Percentiles rank a stretch among this genome's conserved stretches.
Evolutionary conservation across 1,140 invertebrate species (phyloP).

Genomic region (Neodiprion pinetum): DNA sequence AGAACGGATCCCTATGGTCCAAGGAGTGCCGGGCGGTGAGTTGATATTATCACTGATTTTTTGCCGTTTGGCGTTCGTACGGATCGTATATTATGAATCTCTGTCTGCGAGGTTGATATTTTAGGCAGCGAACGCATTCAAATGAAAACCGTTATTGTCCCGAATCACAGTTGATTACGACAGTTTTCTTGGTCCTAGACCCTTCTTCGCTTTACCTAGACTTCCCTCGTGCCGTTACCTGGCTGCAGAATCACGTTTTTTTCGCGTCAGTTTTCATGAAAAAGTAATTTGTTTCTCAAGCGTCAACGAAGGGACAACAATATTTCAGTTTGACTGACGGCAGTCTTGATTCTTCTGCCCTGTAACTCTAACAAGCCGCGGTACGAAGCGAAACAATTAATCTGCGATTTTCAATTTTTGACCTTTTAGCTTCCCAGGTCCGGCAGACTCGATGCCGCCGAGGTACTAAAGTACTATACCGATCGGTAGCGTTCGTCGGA

Average conservation of each 20-base stretch:
- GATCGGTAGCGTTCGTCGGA: slow-evolving; percentile 40
- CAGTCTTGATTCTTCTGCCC: slow-evolving; percentile 60
- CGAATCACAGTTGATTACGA: too few species aligned
- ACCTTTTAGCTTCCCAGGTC: slow-evolving; percentile 65
- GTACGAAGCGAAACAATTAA: slow-evolving; percentile 44
- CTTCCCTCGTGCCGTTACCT: not conserved
- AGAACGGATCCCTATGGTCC: slow-evolving; percentile 58
- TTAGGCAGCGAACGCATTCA: too few species aligned
- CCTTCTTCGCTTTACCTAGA: not conserved
- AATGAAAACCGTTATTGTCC: too few species aligned
- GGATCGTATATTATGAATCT: too few species aligned
- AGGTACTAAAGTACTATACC: slow-evolving; percentile 57
- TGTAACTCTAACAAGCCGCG: not conserved
- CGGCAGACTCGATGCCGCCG: slow-evolving; percentile 62
- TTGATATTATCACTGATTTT: slow-evolving; percentile 19
- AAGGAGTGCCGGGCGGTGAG: slow-evolving; percentile 57
- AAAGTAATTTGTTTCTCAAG: too few species aligned
- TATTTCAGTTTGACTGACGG: slow-evolving; percentile 1
- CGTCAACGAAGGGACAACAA: not conserved
- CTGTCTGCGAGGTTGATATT: too few species aligned
- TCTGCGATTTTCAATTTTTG: slow-evolving; percentile 61
- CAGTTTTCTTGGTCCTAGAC: not conserved
- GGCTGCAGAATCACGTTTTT: not conserved
- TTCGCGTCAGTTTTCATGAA: too few species aligned
- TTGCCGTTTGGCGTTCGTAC: too few species aligned